Evolutionary conservation across 1,140 invertebrate species (phyloP).

Genomic region (Heliconius congener): DNA sequence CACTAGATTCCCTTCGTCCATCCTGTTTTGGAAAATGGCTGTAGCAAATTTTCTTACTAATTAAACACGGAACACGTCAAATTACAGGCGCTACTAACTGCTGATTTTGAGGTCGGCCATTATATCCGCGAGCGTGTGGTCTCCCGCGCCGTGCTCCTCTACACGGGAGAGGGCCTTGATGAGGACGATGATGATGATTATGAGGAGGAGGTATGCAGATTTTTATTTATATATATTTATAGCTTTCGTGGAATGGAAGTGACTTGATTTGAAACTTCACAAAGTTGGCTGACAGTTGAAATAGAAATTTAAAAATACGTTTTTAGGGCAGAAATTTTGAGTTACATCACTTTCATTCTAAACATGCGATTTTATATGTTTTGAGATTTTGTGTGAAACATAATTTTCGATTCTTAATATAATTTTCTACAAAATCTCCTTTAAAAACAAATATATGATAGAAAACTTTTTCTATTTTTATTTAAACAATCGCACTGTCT

Average conservation of each 20-base stretch:
- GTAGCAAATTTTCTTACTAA: too few species aligned
- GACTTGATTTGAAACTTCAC: background rate
- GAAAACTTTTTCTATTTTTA: background rate
- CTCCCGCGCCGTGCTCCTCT: slow-evolving; percentile 96
- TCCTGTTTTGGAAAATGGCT: too few species aligned
- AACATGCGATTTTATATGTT: background rate
- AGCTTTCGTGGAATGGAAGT: background rate
- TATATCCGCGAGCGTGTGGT: slow-evolving; percentile 96
- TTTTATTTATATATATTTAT: background rate
- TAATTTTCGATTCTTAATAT: background rate
- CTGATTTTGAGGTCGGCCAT: slow-evolving; percentile 99
- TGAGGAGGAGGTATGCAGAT: slow-evolving; percentile 83
- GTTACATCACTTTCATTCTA: background rate
- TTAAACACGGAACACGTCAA: background rate
- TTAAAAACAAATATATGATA: background rate
- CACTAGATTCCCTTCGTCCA: too few species aligned
- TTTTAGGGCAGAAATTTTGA: background rate
- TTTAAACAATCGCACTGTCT: background rate
- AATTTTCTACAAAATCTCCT: background rate
- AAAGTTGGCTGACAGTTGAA: too few species aligned
- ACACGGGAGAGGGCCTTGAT: slow-evolving; percentile 92
- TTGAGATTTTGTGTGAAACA: background rate
- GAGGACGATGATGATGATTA: slow-evolving; percentile 89
- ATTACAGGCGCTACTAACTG: slow-evolving; percentile 49
- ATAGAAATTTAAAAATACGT: too few species aligned